Conservation (phyloP, 2,888 invertebrate species). For the Xanthorhoe spadicearia region DNA sequence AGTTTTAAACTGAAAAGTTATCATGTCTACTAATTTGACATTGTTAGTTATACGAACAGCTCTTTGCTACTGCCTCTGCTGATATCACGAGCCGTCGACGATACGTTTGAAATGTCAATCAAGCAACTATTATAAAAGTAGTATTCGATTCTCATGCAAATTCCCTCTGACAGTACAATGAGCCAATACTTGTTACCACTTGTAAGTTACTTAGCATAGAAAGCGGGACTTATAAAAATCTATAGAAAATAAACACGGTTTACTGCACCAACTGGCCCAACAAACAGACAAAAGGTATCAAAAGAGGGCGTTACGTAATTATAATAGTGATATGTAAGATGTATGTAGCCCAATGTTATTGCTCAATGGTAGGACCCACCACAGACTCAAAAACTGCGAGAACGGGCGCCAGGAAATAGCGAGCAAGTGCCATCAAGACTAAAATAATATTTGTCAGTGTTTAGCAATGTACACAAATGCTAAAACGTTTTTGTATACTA, state of each 20-base stretch:
- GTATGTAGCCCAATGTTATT: slow-evolving; percentile 57
- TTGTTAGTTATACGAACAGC: slow-evolving; percentile 23
- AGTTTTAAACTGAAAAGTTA: background rate
- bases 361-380: slow-evolving; percentile 58
- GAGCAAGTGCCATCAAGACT: slow-evolving; percentile 41
- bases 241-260: slow-evolving; percentile 67
- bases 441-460: slow-evolving; percentile 52
- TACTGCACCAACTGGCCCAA: slow-evolving; percentile 57
- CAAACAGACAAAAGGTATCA: slow-evolving; percentile 71
- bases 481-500: slow-evolving; percentile 64
- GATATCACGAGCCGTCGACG: slow-evolving; percentile 27
- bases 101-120: slow-evolving; percentile 56
- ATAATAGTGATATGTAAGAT: slow-evolving; percentile 59
- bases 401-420: slow-evolving; percentile 47
- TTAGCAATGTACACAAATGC: slow-evolving; percentile 52
- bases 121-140: slow-evolving; percentile 49
- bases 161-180: slow-evolving; percentile 55
- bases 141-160: slow-evolving; percentile 61
- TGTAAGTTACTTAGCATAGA: slow-evolving; percentile 70
- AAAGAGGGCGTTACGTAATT: slow-evolving; percentile 72
- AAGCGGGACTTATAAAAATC: slow-evolving; percentile 59
- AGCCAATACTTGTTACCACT: slow-evolving; percentile 59
- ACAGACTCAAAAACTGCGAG: slow-evolving; percentile 49
- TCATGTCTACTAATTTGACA: slow-evolving; percentile 15
- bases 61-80: slow-evolving; percentile 30